Base-by-base conservation (phyloP, 1,140 invertebrate genomes). In the Dendroctonus ponderosae region DNA sequence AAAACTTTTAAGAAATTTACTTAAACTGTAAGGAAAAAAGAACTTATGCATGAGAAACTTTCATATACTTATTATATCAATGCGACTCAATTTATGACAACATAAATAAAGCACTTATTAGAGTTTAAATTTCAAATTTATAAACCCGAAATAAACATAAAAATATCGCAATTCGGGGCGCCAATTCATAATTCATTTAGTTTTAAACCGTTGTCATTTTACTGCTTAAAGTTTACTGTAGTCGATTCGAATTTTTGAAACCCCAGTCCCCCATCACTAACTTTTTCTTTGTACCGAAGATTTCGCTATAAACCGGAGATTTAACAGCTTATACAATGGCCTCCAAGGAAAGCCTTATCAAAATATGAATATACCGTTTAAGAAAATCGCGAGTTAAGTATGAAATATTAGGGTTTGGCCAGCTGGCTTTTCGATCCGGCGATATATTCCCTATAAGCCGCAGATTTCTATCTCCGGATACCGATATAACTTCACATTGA, bases 311-410 rank as follows among this genome's bases (percentile, higher is more conserved):
- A 63, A 63, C 26, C 46, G 54, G 15, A 40, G 61, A 15, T 41
- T 63, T 63, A 63, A 63, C 50, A 53, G 61, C 51, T 63, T 63
- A 63, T 63, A 63, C 50, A 63, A 63, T 63, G 48, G 40, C 51
- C 46, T 63, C 38, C 11, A 37, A 26, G 61, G 44, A 63, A 63
- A 63, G 51, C 46, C 50, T 63, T 63, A 63, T 63, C 61, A 63
- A 63, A 53, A 63, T 63, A 63, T 63, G 61, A 63, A 63, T 63
- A 63, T 63, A 63, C 44, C 58, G 58, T 60, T 60, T 60, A 60
- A 39, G 58, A 50, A 60, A 60, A 60, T 60, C 58, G 58, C 43
- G 42, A 42, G 58, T 42, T 60, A 60, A 60, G 58, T 60, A 60
- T 60, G 58, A 60, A 52, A 52, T 52, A 52, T 52, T n/a, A n/a